Percentiles rank a stretch among this genome's conserved stretches.
Conservation (phyloP, 2,113 vertebrate genomes). For the Chloropsis hardwickii region DNA sequence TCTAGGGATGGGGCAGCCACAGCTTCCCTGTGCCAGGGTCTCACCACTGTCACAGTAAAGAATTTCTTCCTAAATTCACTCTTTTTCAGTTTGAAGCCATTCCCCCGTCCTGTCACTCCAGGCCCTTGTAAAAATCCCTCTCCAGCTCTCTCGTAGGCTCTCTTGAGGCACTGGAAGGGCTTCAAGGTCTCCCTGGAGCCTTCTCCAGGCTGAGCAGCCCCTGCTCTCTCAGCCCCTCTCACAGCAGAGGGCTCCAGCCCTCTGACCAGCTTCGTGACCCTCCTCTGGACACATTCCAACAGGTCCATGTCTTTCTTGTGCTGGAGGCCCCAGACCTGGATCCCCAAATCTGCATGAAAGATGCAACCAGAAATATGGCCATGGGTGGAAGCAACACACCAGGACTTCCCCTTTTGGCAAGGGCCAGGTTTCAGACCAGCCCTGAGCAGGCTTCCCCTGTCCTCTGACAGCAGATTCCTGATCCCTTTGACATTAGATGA, state of each 20-base stretch:
- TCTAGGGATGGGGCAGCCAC: background rate
- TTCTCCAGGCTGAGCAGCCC: background rate
- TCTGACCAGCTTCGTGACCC: background rate
- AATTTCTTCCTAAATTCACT: background rate
- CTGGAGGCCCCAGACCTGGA: background rate
- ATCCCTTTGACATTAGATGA: background rate
- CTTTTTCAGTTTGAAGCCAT: background rate
- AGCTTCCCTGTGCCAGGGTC: background rate
- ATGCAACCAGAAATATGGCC: background rate
- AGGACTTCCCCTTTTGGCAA: background rate
- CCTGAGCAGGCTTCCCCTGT: background rate
- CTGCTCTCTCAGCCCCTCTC: background rate
- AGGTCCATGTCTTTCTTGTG: fast-evolving
- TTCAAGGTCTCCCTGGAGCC: background rate
- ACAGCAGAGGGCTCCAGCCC: background rate
- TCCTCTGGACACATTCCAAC: background rate
- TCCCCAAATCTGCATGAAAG: background rate
- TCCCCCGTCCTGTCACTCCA: background rate
- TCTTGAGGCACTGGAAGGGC: background rate
- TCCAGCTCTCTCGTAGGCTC: background rate
- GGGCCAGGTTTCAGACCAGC: background rate
- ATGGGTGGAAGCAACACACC: background rate
- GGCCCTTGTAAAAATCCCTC: background rate
- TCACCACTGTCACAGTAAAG: background rate
- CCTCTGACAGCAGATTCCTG: background rate